A percentile compares a stretch with the other conserved stretches of the same genome.
Conservation (phyloP, 2,113 vertebrate species). For the Gymnocephalus cernua region DNA sequence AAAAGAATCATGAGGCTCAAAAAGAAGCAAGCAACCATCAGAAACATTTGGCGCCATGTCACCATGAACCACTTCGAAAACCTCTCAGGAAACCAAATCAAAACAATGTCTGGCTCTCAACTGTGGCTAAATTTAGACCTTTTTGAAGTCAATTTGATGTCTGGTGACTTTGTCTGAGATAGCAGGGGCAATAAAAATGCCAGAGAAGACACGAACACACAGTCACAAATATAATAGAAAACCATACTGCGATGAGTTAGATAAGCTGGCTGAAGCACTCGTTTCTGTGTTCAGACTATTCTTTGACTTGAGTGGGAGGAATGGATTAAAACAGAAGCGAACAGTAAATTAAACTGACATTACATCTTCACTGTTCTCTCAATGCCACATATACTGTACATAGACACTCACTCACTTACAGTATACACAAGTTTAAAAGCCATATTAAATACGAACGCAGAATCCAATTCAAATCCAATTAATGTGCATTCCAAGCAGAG, state of each 20-base stretch:
- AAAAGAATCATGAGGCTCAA: conserved; percentile 50
- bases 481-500: conserved; percentile 55
- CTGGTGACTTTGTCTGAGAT: conserved; percentile 34
- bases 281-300: not conserved
- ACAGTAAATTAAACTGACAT: conserved; percentile 41
- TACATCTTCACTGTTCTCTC: conserved; percentile 37
- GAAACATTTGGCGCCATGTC: conserved; percentile 29
- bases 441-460: conserved; percentile 60
- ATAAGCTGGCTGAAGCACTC: not conserved
- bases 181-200: conserved; percentile 17
- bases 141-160: conserved; percentile 43
- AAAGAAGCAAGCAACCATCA: conserved; percentile 53
- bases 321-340: conserved; percentile 48
- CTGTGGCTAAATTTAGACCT: conserved; percentile 15
- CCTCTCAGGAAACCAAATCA: conserved; percentile 49
- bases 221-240: conserved; percentile 20
- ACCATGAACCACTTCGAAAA: conserved; percentile 45
- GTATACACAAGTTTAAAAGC: conserved; percentile 26
- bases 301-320: conserved; percentile 30
- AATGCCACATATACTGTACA: not conserved
- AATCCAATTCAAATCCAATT: conserved; percentile 83
- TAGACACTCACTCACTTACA: not conserved
- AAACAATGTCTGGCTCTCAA: conserved; percentile 45
- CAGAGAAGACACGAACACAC: conserved; percentile 27
- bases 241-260: not conserved